Percentiles rank a stretch among this genome's conserved stretches.
Conservation (phyloP, 2,888 invertebrate genomes). For the Oscheius sp. region DNA sequence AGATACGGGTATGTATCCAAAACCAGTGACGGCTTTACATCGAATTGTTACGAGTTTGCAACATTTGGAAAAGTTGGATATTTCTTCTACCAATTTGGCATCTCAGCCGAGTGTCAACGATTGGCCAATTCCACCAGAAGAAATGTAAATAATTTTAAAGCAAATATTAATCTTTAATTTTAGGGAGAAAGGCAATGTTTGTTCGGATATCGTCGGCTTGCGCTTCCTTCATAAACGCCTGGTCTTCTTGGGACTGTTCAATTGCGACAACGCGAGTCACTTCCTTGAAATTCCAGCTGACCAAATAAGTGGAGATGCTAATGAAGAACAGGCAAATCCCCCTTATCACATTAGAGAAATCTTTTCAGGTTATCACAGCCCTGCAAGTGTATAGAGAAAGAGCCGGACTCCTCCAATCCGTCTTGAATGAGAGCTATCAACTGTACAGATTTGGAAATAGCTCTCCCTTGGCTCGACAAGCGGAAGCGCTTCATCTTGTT, state of each 20-base stretch:
- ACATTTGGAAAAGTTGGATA: constrained; percentile 84
- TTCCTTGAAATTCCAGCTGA: constrained; percentile 88
- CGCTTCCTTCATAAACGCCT: constrained; percentile 81
- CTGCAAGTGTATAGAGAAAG: constrained; percentile 84
- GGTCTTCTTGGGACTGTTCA: constrained; percentile 89
- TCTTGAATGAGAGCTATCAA: constrained; percentile 85
- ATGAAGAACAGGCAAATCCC: constrained; percentile 47
- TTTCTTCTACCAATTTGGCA: constrained; percentile 93
- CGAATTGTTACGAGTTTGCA: constrained; percentile 81
- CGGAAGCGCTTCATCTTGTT: constrained; percentile 75
- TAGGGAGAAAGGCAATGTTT: constrained; percentile 34
- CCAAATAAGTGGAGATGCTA: constrained; percentile 53
- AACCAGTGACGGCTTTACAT: constrained; percentile 80
- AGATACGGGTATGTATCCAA: constrained; percentile 80
- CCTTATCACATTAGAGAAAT: background rate
- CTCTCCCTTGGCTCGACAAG: constrained; percentile 55
- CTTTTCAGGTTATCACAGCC: constrained; percentile 83
- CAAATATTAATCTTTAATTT: background rate
- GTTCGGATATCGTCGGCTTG: constrained; percentile 84
- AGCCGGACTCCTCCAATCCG: constrained; percentile 82
- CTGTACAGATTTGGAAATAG: constrained; percentile 70
- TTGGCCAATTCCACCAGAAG: constrained; percentile 35
- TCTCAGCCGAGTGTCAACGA: constrained; percentile 78
- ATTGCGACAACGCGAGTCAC: constrained; percentile 88
- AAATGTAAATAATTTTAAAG: background rate